Conservation (phyloP, 2,797 vertebrate species). For the Pseudotriccus pelzelni region DNA sequence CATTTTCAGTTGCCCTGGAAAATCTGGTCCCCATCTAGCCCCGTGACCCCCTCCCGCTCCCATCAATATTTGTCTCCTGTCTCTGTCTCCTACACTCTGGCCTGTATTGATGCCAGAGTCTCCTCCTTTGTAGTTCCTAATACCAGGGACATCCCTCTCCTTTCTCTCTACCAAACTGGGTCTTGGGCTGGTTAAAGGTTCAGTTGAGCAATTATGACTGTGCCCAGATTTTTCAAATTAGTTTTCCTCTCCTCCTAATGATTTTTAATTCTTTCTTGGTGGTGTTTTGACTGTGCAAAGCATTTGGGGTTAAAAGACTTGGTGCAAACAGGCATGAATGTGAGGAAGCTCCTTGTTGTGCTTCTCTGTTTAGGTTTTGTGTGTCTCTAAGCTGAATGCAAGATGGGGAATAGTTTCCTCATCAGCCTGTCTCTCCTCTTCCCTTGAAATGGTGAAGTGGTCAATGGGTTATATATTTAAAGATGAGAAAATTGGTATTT, state of each 20-base stretch:
- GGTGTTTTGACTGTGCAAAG: not conserved
- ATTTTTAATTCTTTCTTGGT: slow-evolving; percentile 6
- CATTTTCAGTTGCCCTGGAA: slow-evolving; percentile 14
- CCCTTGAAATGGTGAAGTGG: not conserved
- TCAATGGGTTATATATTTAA: not conserved
- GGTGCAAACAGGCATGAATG: not conserved
- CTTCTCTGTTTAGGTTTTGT: not conserved
- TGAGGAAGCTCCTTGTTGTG: not conserved
- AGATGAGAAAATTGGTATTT: not conserved
- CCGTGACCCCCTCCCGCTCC: not conserved
- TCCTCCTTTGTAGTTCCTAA: slow-evolving; percentile 31
- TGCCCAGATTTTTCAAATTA: slow-evolving; percentile 19
- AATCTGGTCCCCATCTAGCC: slow-evolving; percentile 19
- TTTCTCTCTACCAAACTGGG: not conserved
- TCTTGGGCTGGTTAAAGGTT: slow-evolving; percentile 26
- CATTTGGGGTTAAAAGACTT: not conserved
- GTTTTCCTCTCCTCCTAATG: not conserved
- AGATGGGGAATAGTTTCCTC: not conserved
- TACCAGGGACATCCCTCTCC: not conserved
- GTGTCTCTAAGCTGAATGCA: not conserved
- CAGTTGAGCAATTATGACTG: not conserved
- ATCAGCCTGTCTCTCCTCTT: not conserved
- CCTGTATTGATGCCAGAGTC: not conserved
- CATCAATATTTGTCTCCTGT: not conserved
- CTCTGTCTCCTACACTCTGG: not conserved